Percentiles rank a stretch among this genome's conserved stretches.
Evolutionary conservation across 2,888 invertebrate genomes (phyloP).

Genomic region (Sturmia bella): DNA sequence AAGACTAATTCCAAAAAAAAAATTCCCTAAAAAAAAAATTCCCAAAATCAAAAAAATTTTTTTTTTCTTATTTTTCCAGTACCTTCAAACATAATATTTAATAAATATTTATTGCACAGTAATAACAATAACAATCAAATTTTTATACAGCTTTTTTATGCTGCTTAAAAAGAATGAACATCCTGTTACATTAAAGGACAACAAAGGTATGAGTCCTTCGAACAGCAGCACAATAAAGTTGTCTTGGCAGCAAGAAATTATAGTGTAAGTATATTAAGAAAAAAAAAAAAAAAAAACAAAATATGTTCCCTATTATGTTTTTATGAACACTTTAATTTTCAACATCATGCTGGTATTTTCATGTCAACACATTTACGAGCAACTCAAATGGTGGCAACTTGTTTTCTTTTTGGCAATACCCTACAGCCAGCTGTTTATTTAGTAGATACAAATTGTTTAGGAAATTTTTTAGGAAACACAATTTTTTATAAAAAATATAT

Average conservation of each 20-base stretch:
- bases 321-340: slow-evolving; percentile 18
- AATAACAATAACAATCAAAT: slow-evolving; percentile 34
- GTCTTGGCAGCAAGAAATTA: slow-evolving; percentile 9
- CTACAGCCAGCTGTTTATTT: slow-evolving; percentile 1
- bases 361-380: slow-evolving; percentile 36
- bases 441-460: neutral
- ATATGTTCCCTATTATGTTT: neutral
- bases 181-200: slow-evolving; percentile 27
- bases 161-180: slow-evolving; percentile 26
- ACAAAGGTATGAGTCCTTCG: slow-evolving; percentile 26
- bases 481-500: no score
- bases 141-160: slow-evolving; percentile 2
- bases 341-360: slow-evolving; percentile 45
- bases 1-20: no score
- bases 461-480: neutral
- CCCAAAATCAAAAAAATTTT: no score
- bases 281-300: no score
- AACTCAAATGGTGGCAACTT: slow-evolving; percentile 28
- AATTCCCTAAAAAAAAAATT: no score
- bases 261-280: slow-evolving; percentile 13
- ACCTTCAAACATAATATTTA: slow-evolving; percentile 8
- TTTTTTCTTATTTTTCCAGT: neutral
- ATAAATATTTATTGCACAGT: slow-evolving; percentile 34
- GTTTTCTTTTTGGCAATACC: slow-evolving; percentile 12
- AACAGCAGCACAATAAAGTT: slow-evolving; percentile 15